Base-by-base conservation (phyloP, 1,140 invertebrate genomes). In the Zaprionus vittiger region DNA sequence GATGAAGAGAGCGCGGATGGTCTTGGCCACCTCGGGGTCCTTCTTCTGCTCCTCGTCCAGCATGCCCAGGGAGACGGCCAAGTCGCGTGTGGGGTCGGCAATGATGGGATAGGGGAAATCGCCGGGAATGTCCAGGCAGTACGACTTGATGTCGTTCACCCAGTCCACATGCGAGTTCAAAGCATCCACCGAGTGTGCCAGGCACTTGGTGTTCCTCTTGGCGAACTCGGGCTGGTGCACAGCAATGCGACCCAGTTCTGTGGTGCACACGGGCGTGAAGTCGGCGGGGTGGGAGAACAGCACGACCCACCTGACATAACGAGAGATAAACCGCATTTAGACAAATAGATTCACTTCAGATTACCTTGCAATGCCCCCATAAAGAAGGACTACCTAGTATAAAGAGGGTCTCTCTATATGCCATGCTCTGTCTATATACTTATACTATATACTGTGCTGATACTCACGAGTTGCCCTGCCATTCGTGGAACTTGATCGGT, bases 231-330 rank as follows among this genome's bases (percentile, higher is more conserved):
- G 94, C 12, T 94, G 91, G 74, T 98, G 94, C 41, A 97, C 95
- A 3, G 96, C 96, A 57, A 97, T 95, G 47, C 95, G 93, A 7
- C 96, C 97, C 69, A 99, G 93, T 93, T 99, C 98, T 0, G 98
- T 99, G 11, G 98, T 99, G 91, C 98, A 98, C 0, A 99, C 98
- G 15, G 98, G 98, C 0, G 98, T 99, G 91, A 97, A 99, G 92
- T 99, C 98, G 20, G 97, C 96, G 2, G 98, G 98, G 93, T 99
- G 98, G 1, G 97, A 98, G 92, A 99, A 99, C 2, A 99, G 83
- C 55, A 98, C 95, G 1, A 95, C 95, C 97, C 98, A 99, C 59
- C 97, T 98, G 80, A 52, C 47, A 12, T 22, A 52, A 52, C 47
- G 22, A 52, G 11, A 52, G 20, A 52, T 20, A 52, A 52, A 24